phyloP scores from a whole-genome alignment of 2,113 vertebrate species.

The Platichthys flesus region DNA sequence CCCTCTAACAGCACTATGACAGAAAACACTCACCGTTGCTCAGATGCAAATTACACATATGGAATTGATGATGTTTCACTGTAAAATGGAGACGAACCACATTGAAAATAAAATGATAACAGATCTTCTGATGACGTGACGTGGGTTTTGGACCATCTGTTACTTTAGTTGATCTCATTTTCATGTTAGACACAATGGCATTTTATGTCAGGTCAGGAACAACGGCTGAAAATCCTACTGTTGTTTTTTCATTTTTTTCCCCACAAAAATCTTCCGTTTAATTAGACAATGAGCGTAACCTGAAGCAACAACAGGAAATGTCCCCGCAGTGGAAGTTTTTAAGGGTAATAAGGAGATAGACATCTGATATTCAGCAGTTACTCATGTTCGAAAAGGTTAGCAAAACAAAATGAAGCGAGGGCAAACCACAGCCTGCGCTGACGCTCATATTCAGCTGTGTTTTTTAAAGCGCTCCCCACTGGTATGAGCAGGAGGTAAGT shows the following conservation, averaged over 20 bases:
- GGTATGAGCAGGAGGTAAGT: constrained; percentile 5
- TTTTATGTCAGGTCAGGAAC: neutral
- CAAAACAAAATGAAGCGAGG: constrained; percentile 61
- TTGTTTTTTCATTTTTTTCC: neutral
- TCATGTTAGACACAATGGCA: neutral
- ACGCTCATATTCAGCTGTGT: constrained; percentile 30
- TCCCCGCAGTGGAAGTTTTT: constrained; percentile 46
- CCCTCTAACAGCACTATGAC: constrained; percentile 8
- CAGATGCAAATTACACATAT: constrained; percentile 38
- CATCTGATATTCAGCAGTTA: constrained; percentile 58
- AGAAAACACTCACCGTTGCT: constrained; percentile 33
- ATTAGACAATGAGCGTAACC: constrained; percentile 28
- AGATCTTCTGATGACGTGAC: too few species aligned
- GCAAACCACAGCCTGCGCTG: constrained; percentile 31
- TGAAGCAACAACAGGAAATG: constrained; percentile 53
- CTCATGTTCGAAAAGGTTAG: constrained; percentile 67
- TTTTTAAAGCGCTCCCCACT: constrained; percentile 1
- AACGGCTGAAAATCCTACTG: neutral
- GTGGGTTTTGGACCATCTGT: too few species aligned
- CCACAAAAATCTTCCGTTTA: constrained; percentile 29
- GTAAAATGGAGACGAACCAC: constrained; percentile 15
- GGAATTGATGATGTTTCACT: constrained; percentile 17
- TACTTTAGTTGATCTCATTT: neutral
- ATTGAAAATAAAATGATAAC: too few species aligned
- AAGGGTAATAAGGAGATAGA: constrained; percentile 48